Evolutionary conservation across 2,113 vertebrate species (phyloP), one percentile per base, ranked within the genome.

Genomic region (Daubentonia madagascariensis): DNA sequence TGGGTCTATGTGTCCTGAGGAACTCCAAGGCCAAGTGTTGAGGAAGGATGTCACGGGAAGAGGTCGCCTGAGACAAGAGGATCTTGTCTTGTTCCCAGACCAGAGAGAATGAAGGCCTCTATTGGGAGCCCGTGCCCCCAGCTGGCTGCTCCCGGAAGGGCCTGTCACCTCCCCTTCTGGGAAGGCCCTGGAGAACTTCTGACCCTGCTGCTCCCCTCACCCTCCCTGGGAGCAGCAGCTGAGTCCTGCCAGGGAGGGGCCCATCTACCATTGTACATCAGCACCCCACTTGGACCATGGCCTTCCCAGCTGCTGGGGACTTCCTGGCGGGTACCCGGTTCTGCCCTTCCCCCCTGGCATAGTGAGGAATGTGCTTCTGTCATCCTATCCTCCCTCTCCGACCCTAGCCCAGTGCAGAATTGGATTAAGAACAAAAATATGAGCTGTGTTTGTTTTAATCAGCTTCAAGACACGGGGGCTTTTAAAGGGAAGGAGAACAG

Each of bases 391-490:
- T 99, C 98, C 98, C 98, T 98, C 98, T 96, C 90, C 90, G 97
- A 98, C 98, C 98, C 99, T 98, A 98, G 99, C 98, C 99, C 98
- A 98, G 98, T 96, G 79, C 98, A 98, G 98, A 99, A 99, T 99
- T 99, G 99, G 99, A 99, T 99, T 99, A 99, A 99, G 99, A 99
- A 99, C 98, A 98, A 99, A 99, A 99, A 99, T 99, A 99, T 89
- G 98, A 98, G 98, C 98, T 96, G 97, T 99, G 99, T 99, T 99
- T 99, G 98, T 99, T 99, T 99, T 99, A 99, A 99, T 99, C 99
- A 99, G 98, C 98, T 98, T 98, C 98, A 98, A 99, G 99, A 99
- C 99, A 99, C 95, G 98, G 98, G 98, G 98, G 99, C 99, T 99
- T 99, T 99, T 99, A 98, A 98, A 99, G 98, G 98, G 97, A 97